Conservation (phyloP, 2,113 vertebrate species). For the Bubalus kerabau region DNA sequence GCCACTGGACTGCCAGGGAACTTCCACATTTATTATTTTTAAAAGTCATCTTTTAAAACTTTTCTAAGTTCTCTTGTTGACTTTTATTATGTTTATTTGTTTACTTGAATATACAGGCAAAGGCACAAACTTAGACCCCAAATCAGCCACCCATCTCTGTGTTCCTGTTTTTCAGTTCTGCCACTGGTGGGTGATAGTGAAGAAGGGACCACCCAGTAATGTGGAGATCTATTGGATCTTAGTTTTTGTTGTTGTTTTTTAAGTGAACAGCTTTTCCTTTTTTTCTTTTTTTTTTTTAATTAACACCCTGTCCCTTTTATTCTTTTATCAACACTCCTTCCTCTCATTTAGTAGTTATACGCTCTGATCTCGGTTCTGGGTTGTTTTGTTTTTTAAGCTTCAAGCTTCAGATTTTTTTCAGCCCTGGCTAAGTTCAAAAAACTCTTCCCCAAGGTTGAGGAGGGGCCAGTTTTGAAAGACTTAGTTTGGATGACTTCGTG, state of each 20-base stretch:
- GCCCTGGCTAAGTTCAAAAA: background rate
- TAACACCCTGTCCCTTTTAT: background rate
- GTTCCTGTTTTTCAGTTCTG: constrained; percentile 59
- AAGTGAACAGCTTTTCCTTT: background rate
- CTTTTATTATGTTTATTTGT: constrained; percentile 8
- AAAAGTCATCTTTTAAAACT: background rate
- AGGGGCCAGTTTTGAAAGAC: background rate
- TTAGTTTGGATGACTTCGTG: constrained; percentile 47
- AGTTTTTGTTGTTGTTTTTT: background rate
- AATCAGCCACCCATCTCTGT: background rate
- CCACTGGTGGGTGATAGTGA: constrained; percentile 53
- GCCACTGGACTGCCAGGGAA: background rate
- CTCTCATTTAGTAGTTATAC: background rate
- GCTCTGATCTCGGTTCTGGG: background rate
- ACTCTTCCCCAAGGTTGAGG: background rate
- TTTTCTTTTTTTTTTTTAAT: background rate
- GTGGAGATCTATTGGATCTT: background rate
- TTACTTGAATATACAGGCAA: background rate
- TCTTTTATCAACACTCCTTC: background rate
- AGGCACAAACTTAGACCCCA: constrained; percentile 6
- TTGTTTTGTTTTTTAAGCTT: background rate
- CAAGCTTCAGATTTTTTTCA: background rate
- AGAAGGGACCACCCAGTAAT: constrained; percentile 69
- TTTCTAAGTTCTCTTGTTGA: background rate
- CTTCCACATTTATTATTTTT: constrained; percentile 6